Conservation (phyloP, 2,888 invertebrate species). For the Polyommatus icarus region DNA sequence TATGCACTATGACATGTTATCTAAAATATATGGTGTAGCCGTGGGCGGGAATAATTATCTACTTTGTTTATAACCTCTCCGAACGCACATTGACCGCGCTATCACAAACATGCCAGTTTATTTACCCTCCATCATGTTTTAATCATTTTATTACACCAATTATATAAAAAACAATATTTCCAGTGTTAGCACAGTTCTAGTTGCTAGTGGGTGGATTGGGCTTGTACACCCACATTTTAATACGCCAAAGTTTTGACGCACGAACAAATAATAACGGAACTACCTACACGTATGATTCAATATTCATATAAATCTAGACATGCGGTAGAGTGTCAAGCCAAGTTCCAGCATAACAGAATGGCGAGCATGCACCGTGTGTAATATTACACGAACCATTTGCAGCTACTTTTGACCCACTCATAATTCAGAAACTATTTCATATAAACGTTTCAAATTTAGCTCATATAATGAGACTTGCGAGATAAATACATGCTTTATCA, state of each 20-base stretch:
- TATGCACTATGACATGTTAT: conserved; percentile 26
- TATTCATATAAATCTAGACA: no score
- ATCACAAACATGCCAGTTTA: conserved; percentile 25
- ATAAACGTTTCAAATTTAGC: no score
- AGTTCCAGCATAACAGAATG: no score
- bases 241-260: not conserved
- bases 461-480: no score
- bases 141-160: conserved; percentile 27
- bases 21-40: not conserved
- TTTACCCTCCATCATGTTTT: conserved; percentile 26
- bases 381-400: no score
- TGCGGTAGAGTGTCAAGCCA: no score
- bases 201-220: not conserved
- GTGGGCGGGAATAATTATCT: conserved; percentile 25
- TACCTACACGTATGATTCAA: no score
- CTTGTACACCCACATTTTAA: conserved; percentile 22
- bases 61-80: conserved; percentile 12
- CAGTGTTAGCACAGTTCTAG: not conserved
- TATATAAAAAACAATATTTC: conserved; percentile 15
- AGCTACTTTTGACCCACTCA: no score
- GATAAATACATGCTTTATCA: no score
- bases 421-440: no score
- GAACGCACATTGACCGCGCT: not conserved
- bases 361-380: no score
- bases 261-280: no score